These are phyloP conservation scores for Anoplius nigerrimus DNA, from an alignment of 2,888 invertebrate genomes.

Conservation along the genomic window DNA sequence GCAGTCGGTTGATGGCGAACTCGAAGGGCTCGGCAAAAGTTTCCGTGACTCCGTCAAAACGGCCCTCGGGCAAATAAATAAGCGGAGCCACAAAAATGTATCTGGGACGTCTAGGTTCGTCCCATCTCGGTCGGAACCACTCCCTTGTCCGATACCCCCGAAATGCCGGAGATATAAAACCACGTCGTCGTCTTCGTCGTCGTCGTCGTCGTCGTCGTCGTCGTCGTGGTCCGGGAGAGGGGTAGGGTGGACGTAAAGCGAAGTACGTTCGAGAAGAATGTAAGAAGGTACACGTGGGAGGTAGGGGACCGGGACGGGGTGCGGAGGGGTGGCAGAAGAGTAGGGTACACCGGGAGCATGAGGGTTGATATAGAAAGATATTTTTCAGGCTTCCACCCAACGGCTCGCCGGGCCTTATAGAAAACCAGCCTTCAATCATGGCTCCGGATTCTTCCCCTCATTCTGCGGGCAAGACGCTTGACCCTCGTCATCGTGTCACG, in stretches of 20 bases:
- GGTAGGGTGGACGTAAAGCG: conserved; percentile 10
- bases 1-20: no score
- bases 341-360: conserved; percentile 13
- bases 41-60: no score
- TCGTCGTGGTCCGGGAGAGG: no score
- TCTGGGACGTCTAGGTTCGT: neutral
- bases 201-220: neutral
- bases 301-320: conserved; percentile 33
- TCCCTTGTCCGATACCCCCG: neutral
- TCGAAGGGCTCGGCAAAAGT: no score
- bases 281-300: conserved; percentile 9
- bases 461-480: conserved; percentile 37
- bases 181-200: conserved; percentile 4
- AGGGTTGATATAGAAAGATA: conserved; percentile 50
- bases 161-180: conserved; percentile 9
- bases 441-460: conserved; percentile 32
- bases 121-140: neutral
- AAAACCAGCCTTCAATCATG: conserved; percentile 50
- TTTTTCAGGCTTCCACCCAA: conserved; percentile 49
- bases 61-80: no score
- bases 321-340: conserved; percentile 20
- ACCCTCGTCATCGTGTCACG: conserved; percentile 50
- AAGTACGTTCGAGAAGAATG: conserved; percentile 17
- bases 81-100: no score
- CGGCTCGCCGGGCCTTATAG: conserved; percentile 32